These are phyloP conservation scores for Cranoglanis bouderius DNA, from an alignment of 2,113 vertebrate species.

Conservation along the genomic window DNA sequence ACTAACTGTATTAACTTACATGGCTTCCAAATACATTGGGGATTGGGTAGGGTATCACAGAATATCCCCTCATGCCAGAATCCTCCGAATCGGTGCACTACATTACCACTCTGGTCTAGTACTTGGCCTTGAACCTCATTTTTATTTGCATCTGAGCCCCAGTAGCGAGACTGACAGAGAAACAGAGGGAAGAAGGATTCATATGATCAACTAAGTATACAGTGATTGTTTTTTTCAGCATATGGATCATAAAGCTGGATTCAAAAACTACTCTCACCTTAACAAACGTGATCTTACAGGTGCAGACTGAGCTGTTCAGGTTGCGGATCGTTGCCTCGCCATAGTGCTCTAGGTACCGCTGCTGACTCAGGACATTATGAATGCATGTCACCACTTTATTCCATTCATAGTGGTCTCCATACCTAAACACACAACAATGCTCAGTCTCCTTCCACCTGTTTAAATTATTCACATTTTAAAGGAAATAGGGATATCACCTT, in stretches of 20 bases:
- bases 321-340: slow-evolving; percentile 93
- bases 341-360: slow-evolving; percentile 97
- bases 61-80: slow-evolving; percentile 96
- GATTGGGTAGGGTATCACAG: slow-evolving; percentile 82
- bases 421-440: slow-evolving; percentile 64
- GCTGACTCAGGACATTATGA: slow-evolving; percentile 95
- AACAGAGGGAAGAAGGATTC: not conserved
- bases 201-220: not conserved
- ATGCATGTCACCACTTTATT: slow-evolving; percentile 99
- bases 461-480: not conserved
- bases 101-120: slow-evolving; percentile 80
- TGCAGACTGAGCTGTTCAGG: slow-evolving; percentile 77
- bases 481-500: slow-evolving; percentile 73
- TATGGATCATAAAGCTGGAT: not conserved
- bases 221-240: not conserved
- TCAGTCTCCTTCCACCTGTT: not conserved
- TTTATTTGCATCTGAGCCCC: slow-evolving; percentile 75
- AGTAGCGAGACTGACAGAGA: slow-evolving; percentile 75
- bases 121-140: slow-evolving; percentile 92
- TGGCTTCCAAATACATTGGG: slow-evolving; percentile 92
- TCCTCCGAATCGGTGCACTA: slow-evolving; percentile 87
- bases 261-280: slow-evolving; percentile 77
- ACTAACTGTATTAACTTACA: slow-evolving; percentile 75
- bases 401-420: slow-evolving; percentile 94
- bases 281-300: slow-evolving; percentile 93